Percentiles rank a stretch among this genome's conserved stretches.
phyloP scores from a whole-genome alignment of 2,888 invertebrate species.

The Campopleginae sp. region DNA sequence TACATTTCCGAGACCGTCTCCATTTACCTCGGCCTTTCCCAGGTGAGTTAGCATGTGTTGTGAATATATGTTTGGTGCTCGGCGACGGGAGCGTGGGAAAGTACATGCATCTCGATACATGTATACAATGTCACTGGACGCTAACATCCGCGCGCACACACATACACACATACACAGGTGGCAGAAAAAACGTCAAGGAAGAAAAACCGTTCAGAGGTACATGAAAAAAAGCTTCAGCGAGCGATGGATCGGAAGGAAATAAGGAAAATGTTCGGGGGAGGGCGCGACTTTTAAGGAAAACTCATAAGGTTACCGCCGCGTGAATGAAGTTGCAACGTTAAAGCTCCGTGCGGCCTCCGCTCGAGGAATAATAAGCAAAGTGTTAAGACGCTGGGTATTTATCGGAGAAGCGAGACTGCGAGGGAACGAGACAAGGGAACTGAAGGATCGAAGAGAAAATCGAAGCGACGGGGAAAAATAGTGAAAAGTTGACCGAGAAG shows the following conservation, averaged over 20 bases:
- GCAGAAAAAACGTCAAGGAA: neutral
- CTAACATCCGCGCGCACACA: neutral
- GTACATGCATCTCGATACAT: conserved; percentile 6
- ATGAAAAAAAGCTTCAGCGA: conserved; percentile 30
- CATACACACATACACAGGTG: neutral
- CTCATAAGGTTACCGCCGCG: conserved; percentile 1
- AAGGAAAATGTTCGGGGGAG: conserved; percentile 41
- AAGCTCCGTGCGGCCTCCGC: conserved; percentile 26
- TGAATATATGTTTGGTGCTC: conserved; percentile 48
- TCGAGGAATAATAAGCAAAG: conserved; percentile 35
- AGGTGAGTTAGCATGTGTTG: conserved; percentile 88
- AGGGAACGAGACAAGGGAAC: no score
- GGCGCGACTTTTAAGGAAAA: conserved; percentile 71
- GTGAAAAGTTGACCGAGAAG: no score
- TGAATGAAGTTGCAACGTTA: conserved; percentile 21
- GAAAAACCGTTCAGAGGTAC: conserved; percentile 12
- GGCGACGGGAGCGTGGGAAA: conserved; percentile 53
- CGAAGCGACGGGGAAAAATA: no score
- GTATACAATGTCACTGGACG: neutral
- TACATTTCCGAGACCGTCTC: conserved; percentile 99
- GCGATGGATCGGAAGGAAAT: conserved; percentile 68
- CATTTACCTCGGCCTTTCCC: conserved; percentile 99
- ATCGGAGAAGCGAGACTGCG: conserved; percentile 9
- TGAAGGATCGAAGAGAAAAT: no score
- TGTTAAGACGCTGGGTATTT: conserved; percentile 6